phyloP scores from a whole-genome alignment of 1,140 invertebrate species.

The Rhyzopertha dominica region DNA sequence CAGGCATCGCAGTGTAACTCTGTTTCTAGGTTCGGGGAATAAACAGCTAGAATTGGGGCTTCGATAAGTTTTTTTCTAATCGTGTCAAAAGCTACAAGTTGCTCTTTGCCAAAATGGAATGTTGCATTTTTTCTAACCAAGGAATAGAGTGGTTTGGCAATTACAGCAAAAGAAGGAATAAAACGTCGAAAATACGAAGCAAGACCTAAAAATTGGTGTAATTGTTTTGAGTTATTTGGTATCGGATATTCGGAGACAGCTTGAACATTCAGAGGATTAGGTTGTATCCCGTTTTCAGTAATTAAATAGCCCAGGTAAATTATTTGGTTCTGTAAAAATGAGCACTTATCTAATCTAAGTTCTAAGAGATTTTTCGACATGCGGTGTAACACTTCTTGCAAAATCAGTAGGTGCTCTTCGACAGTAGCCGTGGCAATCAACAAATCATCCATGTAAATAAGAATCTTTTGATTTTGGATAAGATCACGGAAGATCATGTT shows the following conservation, averaged over 20 bases:
- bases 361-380: constrained; percentile 8
- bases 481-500: constrained; percentile 11
- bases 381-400: constrained; percentile 10
- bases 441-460: constrained; percentile 24
- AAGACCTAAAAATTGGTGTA: constrained; percentile 34
- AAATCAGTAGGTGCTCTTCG: constrained; percentile 11
- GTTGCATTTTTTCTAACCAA: constrained; percentile 28
- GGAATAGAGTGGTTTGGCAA: constrained; percentile 31
- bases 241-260: constrained; percentile 32
- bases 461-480: constrained; percentile 8
- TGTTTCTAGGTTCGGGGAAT: constrained; percentile 9
- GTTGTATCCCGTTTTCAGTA: constrained; percentile 11
- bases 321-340: constrained; percentile 12
- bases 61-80: constrained; percentile 18
- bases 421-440: constrained; percentile 14
- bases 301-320: constrained; percentile 20
- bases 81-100: constrained; percentile 26
- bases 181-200: constrained; percentile 37
- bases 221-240: constrained; percentile 28
- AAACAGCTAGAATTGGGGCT: constrained; percentile 14
- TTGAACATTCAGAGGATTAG: constrained; percentile 30
- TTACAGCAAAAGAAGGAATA: constrained; percentile 26
- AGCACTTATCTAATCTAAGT: constrained; percentile 13
- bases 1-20: constrained; percentile 39
- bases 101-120: constrained; percentile 23